A percentile compares a stretch with the other conserved stretches of the same genome.
These are phyloP conservation scores for Ciconia stormi DNA, from an alignment of 2,113 vertebrate species.

Conservation along the genomic window DNA sequence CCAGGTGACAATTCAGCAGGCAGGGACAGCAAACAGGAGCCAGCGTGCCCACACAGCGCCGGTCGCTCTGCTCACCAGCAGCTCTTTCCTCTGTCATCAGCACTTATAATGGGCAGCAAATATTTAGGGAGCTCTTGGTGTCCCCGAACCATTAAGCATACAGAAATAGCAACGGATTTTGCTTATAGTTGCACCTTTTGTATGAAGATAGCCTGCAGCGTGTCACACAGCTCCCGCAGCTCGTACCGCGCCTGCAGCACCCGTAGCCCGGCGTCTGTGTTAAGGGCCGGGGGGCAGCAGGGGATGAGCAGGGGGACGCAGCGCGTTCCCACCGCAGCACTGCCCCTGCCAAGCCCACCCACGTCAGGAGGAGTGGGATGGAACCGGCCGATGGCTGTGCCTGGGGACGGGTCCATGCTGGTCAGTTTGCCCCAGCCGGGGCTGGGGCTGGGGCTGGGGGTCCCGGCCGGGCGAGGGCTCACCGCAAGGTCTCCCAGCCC, in stretches of 20 bases:
- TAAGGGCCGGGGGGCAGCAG: background rate
- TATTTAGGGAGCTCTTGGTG: background rate
- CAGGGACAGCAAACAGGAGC: background rate
- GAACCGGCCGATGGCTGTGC: background rate
- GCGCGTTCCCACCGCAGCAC: rapidly evolving
- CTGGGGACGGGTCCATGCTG: background rate
- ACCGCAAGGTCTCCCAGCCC: background rate
- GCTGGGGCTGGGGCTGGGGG: background rate
- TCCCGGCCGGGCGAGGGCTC: background rate
- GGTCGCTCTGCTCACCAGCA: background rate
- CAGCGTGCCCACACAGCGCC: background rate
- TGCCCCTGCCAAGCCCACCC: background rate
- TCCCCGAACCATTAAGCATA: background rate
- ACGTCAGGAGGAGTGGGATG: rapidly evolving
- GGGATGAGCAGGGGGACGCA: background rate
- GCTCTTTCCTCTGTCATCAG: background rate
- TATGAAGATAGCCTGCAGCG: rapidly evolving
- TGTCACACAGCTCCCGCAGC: background rate
- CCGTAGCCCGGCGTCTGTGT: background rate
- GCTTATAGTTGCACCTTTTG: background rate
- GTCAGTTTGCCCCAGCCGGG: background rate
- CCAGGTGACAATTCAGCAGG: background rate
- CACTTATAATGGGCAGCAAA: background rate
- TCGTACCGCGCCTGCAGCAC: background rate
- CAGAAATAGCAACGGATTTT: background rate